Evolutionary conservation across 2,888 invertebrate genomes (phyloP), one percentile per base, ranked within the genome.

Genomic region (Margaritifera margaritifera): DNA sequence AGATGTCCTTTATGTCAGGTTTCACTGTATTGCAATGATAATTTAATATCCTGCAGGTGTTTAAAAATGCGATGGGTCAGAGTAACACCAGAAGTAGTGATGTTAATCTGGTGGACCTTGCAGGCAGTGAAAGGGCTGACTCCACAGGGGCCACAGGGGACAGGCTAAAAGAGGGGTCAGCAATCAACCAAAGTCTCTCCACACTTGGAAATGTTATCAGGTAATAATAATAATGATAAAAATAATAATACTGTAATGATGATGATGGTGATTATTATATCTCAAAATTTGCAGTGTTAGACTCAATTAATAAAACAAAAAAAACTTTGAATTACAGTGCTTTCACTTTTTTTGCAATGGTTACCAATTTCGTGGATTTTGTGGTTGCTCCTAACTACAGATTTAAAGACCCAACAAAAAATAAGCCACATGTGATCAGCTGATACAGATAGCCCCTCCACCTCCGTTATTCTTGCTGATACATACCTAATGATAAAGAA

Each of bases 81-180:
- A 85, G 85, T 62, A 86, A 84, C 27, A 85, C 83, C 4, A 80
- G 84, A 61, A 85, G 81, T 60, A 83, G 83, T 74, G 82, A 84
- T 63, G 84, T 86, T 22, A 84, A 80, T 58, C 74, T 86, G 57
- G 86, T 86, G 20, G 86, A 86, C 65, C 72, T 86, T 69, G 86
- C 86, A 2, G 86, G 86, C 51, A 83, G 83, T 67, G 86, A 85
- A 66, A 63, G 85, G 57, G 84, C 84, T 5, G 81, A 82, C 65
- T 80, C 83, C 5, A 84, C 86, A 2, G 86, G 85, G 63, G 86
- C 86, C 22, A 83, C 83, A 6, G 86, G 86, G 51, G 86, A 86
- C 74, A 70, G 86, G 27, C 75, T 86, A 24, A 85, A 85, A 64
- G 86, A 86, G 65, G 86, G 86, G 3, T 84, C 86, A 15, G 82